A percentile compares a stretch with the other conserved stretches of the same genome.
Conservation (phyloP, 2,888 invertebrate species). For the Lepidochrysops patricia region DNA sequence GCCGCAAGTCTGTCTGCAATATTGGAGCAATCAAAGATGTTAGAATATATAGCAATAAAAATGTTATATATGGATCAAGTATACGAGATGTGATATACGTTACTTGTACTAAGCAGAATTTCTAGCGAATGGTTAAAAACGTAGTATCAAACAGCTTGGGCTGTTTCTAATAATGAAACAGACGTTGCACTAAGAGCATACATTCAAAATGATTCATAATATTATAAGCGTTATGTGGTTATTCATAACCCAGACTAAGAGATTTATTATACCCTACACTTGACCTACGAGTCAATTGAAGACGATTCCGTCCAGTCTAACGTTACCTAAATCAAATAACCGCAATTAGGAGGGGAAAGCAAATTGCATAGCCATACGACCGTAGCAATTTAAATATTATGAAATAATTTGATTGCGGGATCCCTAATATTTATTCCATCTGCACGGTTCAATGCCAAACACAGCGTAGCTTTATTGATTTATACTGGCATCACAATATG, state of each 20-base stretch:
- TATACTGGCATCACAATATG: background rate
- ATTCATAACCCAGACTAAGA: background rate
- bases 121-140: too few relatives aligned
- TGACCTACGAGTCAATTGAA: background rate
- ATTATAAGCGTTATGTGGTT: background rate
- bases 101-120: background rate
- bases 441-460: slow-evolving; percentile 14
- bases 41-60: slow-evolving; percentile 5
- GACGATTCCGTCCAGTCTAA: background rate
- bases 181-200: too few relatives aligned
- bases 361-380: background rate
- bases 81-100: background rate
- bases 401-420: slow-evolving; percentile 6
- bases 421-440: slow-evolving; percentile 3
- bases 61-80: background rate
- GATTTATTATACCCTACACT: background rate
- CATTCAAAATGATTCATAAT: background rate
- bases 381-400: slow-evolving; percentile 2
- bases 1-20: background rate
- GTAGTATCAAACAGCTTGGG: background rate
- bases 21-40: slow-evolving; percentile 6
- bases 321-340: background rate
- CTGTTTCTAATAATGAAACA: background rate
- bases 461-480: slow-evolving; percentile 13
- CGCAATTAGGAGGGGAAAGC: slow-evolving; percentile 1